Conservation (phyloP, 2,888 invertebrate genomes). For the Nephrotoma flavescens region DNA sequence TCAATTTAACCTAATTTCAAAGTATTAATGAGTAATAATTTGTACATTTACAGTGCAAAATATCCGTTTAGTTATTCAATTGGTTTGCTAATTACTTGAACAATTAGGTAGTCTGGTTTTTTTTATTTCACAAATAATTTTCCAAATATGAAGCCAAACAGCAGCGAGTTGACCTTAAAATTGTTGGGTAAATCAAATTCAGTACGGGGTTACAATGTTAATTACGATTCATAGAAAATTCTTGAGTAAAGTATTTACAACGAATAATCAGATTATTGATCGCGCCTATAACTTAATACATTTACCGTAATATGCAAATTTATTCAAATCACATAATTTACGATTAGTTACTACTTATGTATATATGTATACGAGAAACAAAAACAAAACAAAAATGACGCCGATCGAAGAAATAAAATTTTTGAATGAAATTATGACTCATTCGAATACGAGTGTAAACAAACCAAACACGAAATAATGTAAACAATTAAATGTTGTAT, state of each 20-base stretch:
- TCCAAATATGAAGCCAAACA: no score
- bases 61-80: no score
- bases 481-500: background rate
- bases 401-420: background rate
- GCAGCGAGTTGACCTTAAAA: no score
- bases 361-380: background rate
- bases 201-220: no score
- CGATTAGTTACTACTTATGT: background rate
- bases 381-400: background rate
- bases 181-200: no score
- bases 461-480: background rate
- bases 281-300: background rate
- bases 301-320: background rate
- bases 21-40: no score
- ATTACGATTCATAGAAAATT: background rate
- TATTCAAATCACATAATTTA: background rate
- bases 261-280: no score
- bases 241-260: background rate
- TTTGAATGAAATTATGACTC: background rate
- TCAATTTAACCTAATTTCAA: no score
- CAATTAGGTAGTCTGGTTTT: no score
- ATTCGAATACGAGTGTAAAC: background rate
- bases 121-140: no score
- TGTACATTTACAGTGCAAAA: no score
- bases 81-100: no score